These are phyloP conservation scores for Naja naja DNA, from an alignment of 2,113 vertebrate genomes.

Conservation along the genomic window DNA sequence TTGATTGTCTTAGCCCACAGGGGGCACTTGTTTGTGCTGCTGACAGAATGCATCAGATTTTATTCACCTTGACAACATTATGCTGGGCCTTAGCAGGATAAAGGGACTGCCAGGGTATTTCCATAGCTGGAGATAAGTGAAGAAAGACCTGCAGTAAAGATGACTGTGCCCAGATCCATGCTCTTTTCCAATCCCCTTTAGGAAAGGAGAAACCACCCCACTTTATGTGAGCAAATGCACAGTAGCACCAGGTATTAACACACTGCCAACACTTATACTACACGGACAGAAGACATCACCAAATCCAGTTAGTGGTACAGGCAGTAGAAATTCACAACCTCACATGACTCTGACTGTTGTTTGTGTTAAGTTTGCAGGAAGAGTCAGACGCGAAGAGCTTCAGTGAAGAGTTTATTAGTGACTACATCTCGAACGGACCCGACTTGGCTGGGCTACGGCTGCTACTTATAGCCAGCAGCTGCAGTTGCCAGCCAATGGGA, in stretches of 20 bases:
- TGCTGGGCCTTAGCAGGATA: background rate
- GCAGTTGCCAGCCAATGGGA: too few species aligned
- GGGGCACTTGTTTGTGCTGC: background rate
- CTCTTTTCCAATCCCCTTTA: background rate
- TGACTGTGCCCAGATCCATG: background rate
- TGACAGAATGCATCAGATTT: background rate
- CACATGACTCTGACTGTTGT: background rate
- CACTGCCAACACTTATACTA: background rate
- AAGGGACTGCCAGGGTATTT: background rate
- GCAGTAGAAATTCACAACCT: background rate
- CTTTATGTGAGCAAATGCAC: background rate
- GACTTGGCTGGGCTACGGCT: too few species aligned
- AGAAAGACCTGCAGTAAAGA: background rate
- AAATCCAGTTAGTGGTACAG: background rate
- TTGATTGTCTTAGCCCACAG: background rate
- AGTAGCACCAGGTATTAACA: background rate
- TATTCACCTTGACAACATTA: background rate
- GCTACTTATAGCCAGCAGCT: too few species aligned
- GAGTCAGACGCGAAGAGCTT: too few species aligned
- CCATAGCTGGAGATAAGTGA: background rate
- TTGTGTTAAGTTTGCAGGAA: too few species aligned
- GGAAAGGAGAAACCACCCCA: too few species aligned
- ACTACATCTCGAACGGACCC: too few species aligned
- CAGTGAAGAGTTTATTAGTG: too few species aligned
- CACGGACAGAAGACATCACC: background rate